Evolutionary conservation across 2,888 invertebrate species (phyloP), one percentile per base, ranked within the genome.

Genomic region (Nomada ruficornis): DNA sequence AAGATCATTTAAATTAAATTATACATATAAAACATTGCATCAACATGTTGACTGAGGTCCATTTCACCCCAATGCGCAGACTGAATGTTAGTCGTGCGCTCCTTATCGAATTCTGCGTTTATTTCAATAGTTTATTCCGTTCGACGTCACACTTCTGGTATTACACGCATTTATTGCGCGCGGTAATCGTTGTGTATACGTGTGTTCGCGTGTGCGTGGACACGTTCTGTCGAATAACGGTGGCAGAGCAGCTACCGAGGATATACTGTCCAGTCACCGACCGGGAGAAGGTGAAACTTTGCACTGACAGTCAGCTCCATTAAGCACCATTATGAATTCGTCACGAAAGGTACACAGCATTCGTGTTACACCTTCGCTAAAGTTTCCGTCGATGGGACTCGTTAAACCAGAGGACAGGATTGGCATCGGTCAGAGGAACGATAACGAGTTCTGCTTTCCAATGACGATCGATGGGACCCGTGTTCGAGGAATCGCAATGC

Each of bases 221-320:
- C 68, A 73, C 63, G 82, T 68, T 78, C 77, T 65, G 77, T 77
- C 71, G 78, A 82, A 75, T 64, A 64, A 72, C 65, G 70, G 91
- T 90, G 91, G 89, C 89, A 90, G 88, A 87, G 90, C 91, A 93
- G 91, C 93, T 93, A 93, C 92, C 92, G 91, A 90, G 89, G 73
- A 70, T 77, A 77, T 79, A 88, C 83, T 84, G 86, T 81, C 82
- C 86, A 76, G 77, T 82, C 77, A 70, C 83, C 73, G 65, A 64
- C 68, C 75, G 87, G 75, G 80, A 75, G 79, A 68, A 76, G 75
- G 73, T 83, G 85, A 82, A 80, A 87, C 83, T 80, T 65, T 42
- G 60, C 67, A 75, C 88, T 88, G 88, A 86, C 85, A 86, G 89
- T 83, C 85, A 85, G 77, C 83, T 84, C 88, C 84, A 87, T 88